Base-by-base conservation (phyloP, 2,797 vertebrate species). In the Rhabdophis nuchalis region DNA sequence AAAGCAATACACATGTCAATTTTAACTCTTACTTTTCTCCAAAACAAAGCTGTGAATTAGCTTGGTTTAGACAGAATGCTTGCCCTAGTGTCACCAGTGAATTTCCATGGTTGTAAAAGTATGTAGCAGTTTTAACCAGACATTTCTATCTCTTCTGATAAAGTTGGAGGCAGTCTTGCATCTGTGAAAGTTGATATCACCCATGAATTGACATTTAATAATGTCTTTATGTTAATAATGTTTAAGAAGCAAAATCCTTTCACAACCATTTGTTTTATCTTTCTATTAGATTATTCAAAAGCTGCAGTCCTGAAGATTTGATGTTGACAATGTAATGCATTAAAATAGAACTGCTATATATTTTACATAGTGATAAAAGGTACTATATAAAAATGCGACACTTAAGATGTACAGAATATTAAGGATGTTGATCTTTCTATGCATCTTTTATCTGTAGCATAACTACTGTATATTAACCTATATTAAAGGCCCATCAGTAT, bases 151-250 rank as follows among this genome's bases (percentile, higher is more conserved):
- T 93, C 95, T 96, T 96, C 91, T 93, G 86, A 91, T 92, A 91
- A 95, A 97, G 97, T 89, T 96, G 93, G 96, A 95, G 5, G 32
- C 95, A 97, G 92, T 88, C 46, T 60, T 95, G 96, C 93, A 94
- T 92, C 54, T 5, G 20, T 93, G 94, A 95, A 95, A 96, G 92
- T 4, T 23, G 93, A 85, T 6, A 90, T 90, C 52, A 54, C 32
- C 56, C 85, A 85, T 50, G 46, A 93, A 92, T 88, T 89, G 68
- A 85, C 89, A 91, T 91, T 92, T 72, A 60, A 8, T 54, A 54
- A 6, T 60, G 56, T 3, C 52, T 46, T 53, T 32, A n/a, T n/a
- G n/a, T n/a, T n/a, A n/a, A n/a, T n/a, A n/a, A n/a, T n/a, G 54
- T 58, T 91, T 85, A 87, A 94, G 13, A 41, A 8, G 32, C 5